phyloP scores from a whole-genome alignment of 1,140 invertebrate species.

The Magallana ariakensis region DNA sequence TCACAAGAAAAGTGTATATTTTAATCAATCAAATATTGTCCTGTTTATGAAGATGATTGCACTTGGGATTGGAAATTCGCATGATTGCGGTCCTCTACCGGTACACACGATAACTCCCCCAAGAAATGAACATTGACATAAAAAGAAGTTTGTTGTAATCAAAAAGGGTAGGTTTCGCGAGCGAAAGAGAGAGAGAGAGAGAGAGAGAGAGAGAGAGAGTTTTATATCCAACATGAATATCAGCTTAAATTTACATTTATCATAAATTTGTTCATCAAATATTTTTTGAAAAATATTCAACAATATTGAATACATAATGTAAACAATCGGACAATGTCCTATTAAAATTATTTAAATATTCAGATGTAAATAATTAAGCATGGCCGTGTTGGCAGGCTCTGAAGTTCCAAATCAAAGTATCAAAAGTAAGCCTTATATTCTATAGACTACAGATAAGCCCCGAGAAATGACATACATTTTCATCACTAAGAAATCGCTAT shows the following conservation, averaged over 20 bases:
- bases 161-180: background rate
- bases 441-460: background rate
- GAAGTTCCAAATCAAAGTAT: background rate
- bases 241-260: too few species aligned
- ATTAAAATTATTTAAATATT: too few species aligned
- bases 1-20: slow-evolving; percentile 37
- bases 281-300: too few species aligned
- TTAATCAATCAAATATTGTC: slow-evolving; percentile 32
- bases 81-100: slow-evolving; percentile 18
- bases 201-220: too few species aligned
- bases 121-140: background rate
- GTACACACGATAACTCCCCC: slow-evolving; percentile 13
- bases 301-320: too few species aligned
- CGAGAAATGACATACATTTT: slow-evolving; percentile 15
- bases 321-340: too few species aligned
- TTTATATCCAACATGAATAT: too few species aligned
- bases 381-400: too few species aligned
- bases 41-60: slow-evolving; percentile 35
- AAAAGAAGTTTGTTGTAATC: slow-evolving; percentile 6
- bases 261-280: too few species aligned
- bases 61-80: slow-evolving; percentile 10
- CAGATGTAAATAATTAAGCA: too few species aligned
- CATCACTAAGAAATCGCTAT: slow-evolving; percentile 25
- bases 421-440: background rate
- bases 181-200: too few species aligned